These are phyloP conservation scores for Neogale vison DNA, from an alignment of 2,113 vertebrate species.

Conservation along the genomic window DNA sequence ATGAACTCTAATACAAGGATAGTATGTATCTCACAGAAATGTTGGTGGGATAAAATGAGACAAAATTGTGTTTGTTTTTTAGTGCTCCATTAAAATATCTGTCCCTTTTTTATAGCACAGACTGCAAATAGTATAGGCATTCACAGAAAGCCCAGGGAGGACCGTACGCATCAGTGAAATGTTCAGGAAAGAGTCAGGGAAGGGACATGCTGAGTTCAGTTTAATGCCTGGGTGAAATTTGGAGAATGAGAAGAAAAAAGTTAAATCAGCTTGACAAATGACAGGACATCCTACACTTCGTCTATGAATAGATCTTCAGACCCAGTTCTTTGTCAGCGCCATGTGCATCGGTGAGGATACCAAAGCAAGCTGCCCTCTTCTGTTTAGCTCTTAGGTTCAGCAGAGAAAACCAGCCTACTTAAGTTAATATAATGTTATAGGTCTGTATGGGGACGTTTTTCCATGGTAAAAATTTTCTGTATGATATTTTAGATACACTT, in stretches of 20 bases:
- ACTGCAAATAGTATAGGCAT: background rate
- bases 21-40: background rate
- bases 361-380: background rate
- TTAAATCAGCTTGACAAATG: background rate
- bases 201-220: background rate
- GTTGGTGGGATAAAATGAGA: background rate
- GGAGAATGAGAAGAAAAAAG: background rate
- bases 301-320: background rate
- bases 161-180: background rate
- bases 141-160: background rate
- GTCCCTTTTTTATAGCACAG: background rate
- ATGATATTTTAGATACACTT: background rate
- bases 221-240: background rate
- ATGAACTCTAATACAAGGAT: background rate
- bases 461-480: background rate
- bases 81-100: background rate
- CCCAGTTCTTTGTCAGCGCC: background rate
- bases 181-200: background rate
- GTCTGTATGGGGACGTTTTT: background rate
- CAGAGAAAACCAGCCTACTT: background rate
- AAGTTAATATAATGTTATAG: background rate
- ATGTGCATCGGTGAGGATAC: fast-evolving
- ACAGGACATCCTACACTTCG: background rate
- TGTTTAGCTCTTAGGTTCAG: background rate
- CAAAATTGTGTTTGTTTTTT: background rate